Base-by-base conservation (phyloP, 2,888 invertebrate species). In the Pristionchus japonicus region DNA sequence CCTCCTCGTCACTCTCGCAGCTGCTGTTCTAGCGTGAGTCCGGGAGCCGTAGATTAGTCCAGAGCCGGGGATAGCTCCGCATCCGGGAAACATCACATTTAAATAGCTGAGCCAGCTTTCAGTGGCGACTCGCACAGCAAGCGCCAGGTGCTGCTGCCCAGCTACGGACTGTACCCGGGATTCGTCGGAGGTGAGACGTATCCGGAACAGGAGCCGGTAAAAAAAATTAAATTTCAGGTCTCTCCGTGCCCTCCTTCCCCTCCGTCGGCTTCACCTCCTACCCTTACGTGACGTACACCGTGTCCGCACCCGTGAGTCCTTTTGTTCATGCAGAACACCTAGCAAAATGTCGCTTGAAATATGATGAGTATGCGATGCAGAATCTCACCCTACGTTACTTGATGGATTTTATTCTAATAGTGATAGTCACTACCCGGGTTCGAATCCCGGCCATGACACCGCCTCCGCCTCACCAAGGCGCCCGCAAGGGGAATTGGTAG, bases 141-240 rank as follows among this genome's bases (percentile, higher is more conserved):
- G 82, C 49, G 82, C 9, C 82, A 83, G 52, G 82, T 83, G 49
- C 82, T 83, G 37, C 82, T 83, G 31, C 82, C 82, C 31, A 49
- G 49, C 34, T 83, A 43, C 82, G 82, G 82, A 0, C 20, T 27
- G 1, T 77, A 77, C 34, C 77, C 77, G 37, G 77, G 77, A 43
- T 77, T 77, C 43, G 70, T 40, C 40, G 77, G 77, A 77, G 77
- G 77, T 77, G 57, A 23, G 57, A 17, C 52, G 52, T 17, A 20
- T 52, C 20, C n/a, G n/a, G 57, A 57, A 6, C 57, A 23, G n/a
- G 57, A 9, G 7, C 57, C 57, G n/a, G 57, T 1, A 20, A 70
- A 40, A 37, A 70, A 17, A 9, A 57, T 6, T 9, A 23, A 3
- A 37, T 77, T 43, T 13, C 77, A 77, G 77, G 77, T 13, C 27